These are phyloP conservation scores for Nebria salina DNA, from an alignment of 2,888 invertebrate species.

Conservation along the genomic window DNA sequence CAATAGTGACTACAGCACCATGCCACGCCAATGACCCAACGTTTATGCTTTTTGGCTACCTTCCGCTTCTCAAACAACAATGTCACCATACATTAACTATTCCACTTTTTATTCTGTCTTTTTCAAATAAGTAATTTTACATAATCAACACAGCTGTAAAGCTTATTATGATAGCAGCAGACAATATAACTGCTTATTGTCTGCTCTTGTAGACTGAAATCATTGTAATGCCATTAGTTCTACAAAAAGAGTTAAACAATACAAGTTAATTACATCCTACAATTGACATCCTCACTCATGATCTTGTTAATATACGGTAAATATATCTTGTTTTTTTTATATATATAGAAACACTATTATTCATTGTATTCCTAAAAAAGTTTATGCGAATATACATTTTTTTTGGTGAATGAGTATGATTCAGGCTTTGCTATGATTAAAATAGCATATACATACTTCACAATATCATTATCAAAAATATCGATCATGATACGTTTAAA, in stretches of 20 bases:
- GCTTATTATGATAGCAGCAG: not conserved
- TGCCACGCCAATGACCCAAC: constrained; percentile 16
- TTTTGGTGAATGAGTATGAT: too few species aligned
- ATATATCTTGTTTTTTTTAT: not conserved
- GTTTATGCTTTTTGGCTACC: constrained; percentile 6
- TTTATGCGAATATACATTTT: too few species aligned
- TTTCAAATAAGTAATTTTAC: not conserved
- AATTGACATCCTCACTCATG: not conserved
- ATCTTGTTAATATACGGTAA: not conserved
- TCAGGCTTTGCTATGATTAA: too few species aligned
- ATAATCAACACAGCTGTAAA: not conserved
- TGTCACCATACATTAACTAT: constrained; percentile 2
- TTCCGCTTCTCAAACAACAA: constrained; percentile 32
- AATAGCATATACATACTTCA: too few species aligned
- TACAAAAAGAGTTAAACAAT: not conserved
- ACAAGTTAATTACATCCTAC: not conserved
- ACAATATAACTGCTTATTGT: not conserved
- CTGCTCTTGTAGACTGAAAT: not conserved
- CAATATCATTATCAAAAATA: too few species aligned
- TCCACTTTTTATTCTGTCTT: not conserved
- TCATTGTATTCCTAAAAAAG: too few species aligned
- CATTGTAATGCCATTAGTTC: not conserved
- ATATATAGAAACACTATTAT: not conserved
- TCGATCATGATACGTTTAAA: too few species aligned
- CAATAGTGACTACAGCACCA: constrained; percentile 19